Conservation (phyloP, 2,888 invertebrate species). For the Alviniconcha strummeri region DNA sequence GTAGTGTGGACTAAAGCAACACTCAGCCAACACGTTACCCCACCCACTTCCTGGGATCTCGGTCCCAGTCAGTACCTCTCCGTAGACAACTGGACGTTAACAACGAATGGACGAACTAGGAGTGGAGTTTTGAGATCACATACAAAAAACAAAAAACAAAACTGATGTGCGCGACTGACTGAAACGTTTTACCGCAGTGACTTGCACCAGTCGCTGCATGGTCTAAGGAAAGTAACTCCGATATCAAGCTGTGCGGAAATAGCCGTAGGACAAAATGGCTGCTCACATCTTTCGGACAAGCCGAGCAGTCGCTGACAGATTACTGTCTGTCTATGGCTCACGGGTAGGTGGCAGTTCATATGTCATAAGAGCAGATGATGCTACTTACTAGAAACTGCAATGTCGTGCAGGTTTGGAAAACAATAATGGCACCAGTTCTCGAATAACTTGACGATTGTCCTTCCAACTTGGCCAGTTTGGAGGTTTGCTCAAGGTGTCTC, state of each 20-base stretch:
- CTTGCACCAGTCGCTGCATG: neutral
- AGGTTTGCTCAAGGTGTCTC: constrained; percentile 25
- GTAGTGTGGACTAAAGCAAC: no score
- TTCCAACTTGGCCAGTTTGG: neutral
- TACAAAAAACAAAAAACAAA: neutral
- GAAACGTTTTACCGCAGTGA: neutral
- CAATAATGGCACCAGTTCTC: neutral
- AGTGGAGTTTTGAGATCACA: neutral
- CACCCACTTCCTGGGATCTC: no score
- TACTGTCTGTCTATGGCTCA: constrained; percentile 43
- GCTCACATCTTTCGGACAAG: constrained; percentile 57
- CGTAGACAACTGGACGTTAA: neutral
- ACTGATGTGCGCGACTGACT: neutral
- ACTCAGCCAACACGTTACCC: no score
- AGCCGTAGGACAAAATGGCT: constrained; percentile 54
- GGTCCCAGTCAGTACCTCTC: no score
- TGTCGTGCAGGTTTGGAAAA: neutral
- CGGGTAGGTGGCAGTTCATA: constrained; percentile 41
- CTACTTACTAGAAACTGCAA: neutral
- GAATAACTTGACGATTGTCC: neutral
- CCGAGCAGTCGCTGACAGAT: constrained; percentile 48
- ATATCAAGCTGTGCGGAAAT: constrained; percentile 17
- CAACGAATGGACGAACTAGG: neutral
- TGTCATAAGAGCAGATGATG: no score
- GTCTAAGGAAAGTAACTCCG: constrained; percentile 35